phyloP scores from a whole-genome alignment of 2,888 invertebrate species.

The Xestobium rufovillosum region DNA sequence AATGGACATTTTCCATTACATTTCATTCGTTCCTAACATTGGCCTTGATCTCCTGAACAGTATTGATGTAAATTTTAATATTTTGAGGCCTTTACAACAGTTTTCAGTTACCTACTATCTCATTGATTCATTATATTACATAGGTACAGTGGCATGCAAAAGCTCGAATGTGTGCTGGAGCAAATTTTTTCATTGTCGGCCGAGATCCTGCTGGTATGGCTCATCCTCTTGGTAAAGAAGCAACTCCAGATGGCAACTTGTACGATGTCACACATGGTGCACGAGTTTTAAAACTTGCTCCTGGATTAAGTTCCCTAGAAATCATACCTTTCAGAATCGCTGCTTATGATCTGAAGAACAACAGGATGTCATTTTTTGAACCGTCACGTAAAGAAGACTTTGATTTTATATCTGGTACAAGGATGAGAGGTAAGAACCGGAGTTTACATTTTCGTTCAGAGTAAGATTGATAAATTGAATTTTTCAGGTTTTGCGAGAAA shows the following conservation, averaged over 20 bases:
- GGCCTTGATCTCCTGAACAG: no score
- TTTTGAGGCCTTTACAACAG: no score
- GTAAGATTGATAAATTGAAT: constrained; percentile 3
- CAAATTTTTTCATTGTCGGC: constrained; percentile 95
- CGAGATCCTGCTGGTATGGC: constrained; percentile 96
- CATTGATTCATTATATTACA: no score
- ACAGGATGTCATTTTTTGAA: constrained; percentile 89
- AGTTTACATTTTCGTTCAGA: no score
- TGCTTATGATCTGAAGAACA: constrained; percentile 79
- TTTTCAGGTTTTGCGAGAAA: constrained; percentile 55
- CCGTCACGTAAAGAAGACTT: constrained; percentile 82
- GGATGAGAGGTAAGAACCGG: constrained; percentile 66
- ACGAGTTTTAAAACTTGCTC: constrained; percentile 82
- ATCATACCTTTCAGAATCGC: constrained; percentile 98
- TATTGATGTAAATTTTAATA: no score
- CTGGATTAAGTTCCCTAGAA: constrained; percentile 82
- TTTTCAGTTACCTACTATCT: no score
- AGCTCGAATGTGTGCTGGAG: constrained; percentile 88
- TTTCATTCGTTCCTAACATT: no score
- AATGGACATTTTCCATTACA: no score
- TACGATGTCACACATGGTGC: constrained; percentile 90
- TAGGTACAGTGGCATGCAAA: constrained; percentile 78
- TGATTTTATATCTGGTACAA: constrained; percentile 91
- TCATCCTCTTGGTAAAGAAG: constrained; percentile 61
- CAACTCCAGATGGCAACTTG: constrained; percentile 65